Conservation (phyloP, 2,888 invertebrate species). For the Caradrina clavipalpis region DNA sequence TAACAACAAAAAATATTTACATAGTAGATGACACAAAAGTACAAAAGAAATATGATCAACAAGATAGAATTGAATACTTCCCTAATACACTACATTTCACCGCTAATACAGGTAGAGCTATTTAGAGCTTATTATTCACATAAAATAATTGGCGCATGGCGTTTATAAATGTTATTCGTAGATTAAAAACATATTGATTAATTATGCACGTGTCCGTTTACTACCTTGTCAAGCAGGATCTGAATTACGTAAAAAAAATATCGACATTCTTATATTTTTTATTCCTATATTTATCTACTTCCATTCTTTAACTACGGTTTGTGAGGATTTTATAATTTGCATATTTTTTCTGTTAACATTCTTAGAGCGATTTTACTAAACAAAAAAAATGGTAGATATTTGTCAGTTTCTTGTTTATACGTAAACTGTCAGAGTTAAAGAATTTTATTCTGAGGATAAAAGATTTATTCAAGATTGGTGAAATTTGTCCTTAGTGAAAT, state of each 20-base stretch:
- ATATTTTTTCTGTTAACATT: too few relatives aligned
- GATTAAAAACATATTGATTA: constrained; percentile 42
- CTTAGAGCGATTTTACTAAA: too few relatives aligned
- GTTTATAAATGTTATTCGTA: constrained; percentile 20
- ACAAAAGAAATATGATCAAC: too few relatives aligned
- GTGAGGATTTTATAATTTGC: background rate
- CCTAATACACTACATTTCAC: background rate
- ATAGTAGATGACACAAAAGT: too few relatives aligned
- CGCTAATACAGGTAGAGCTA: background rate
- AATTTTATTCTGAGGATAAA: too few relatives aligned
- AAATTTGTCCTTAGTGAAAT: too few relatives aligned
- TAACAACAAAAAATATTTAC: background rate
- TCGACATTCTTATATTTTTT: constrained; percentile 25
- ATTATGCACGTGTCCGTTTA: constrained; percentile 39
- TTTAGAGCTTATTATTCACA: constrained; percentile 9
- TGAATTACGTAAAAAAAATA: constrained; percentile 45
- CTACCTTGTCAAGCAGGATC: constrained; percentile 58
- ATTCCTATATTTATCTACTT: background rate
- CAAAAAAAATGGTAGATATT: too few relatives aligned
- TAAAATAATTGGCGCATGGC: constrained; percentile 25
- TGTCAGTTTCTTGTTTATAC: too few relatives aligned
- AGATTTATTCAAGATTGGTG: too few relatives aligned
- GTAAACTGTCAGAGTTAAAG: too few relatives aligned
- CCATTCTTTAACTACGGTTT: background rate
- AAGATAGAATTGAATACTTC: too few relatives aligned